Base-by-base conservation (phyloP, 2,113 vertebrate species). In the Dromaius novaehollandiae region DNA sequence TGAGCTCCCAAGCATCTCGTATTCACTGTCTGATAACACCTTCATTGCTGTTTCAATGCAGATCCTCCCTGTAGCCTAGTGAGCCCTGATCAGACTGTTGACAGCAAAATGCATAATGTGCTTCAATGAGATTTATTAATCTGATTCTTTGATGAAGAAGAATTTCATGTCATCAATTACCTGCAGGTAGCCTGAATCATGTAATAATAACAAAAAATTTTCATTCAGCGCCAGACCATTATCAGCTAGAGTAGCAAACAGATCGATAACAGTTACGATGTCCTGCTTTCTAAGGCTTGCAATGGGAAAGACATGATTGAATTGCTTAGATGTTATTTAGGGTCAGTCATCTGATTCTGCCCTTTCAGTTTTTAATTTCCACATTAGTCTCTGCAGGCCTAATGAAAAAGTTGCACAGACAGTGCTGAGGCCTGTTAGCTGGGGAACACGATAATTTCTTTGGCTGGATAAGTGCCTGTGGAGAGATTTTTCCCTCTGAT, bases 281-380 rank as follows among this genome's bases (percentile, higher is more conserved):
- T 53, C 81, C 56, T 90, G 90, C 75, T 93, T 53, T 94, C 76
- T 95, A 65, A 95, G 73, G 92, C 91, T 93, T 86, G 86, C 95
- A 81, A 11, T 79, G 58, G 86, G 88, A 97, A 93, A 89, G 95
- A 94, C 70, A 85, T 34, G 60, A 87, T 92, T 96, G 76, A 95
- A 95, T 95, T 96, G 69, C 90, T 90, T 79, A 64, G 87, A 92
- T 96, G 90, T 94, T 97, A 95, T 96, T 91, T 96, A 82, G 91
- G 96, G 92, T 97, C 93, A 96, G 68, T 79, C 74, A 95, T 94
- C 91, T 96, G 96, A 96, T 82, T 92, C 78, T 88, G 78, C 71
- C 63, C 60, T 87, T 96, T 92, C 78, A 56, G 61, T 65, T 89
- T 96, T 82, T 91, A 77, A 88, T 93, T 94, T 96, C 89, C 34